Base-by-base conservation (phyloP, 2,113 vertebrate species). In the Dascyllus trimaculatus region DNA sequence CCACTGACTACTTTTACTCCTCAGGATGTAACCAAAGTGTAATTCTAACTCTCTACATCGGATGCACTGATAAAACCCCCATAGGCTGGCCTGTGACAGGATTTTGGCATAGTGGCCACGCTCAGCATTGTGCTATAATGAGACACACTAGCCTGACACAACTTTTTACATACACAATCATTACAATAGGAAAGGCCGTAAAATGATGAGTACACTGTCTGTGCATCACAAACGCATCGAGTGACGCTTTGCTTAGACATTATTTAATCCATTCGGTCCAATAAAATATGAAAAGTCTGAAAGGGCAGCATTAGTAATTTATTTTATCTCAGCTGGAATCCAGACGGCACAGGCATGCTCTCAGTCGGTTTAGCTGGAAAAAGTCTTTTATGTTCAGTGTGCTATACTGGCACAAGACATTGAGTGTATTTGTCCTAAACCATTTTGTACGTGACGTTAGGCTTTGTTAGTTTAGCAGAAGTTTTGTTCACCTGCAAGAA, bases 61-160 rank as follows among this genome's bases (percentile, higher is more conserved):
- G 6, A 25, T 26, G 57, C n/a, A 19, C 18, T 25, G 21, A 68
- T 4, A 3, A 14, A 43, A 4, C 11, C 32, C 32, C 8, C 7
- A 7, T 6, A 43, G 13, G 13, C 11, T 14, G 40, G 2, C 40
- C 40, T 15, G 6, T 43, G 40, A 43, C 40, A 14, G 62, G 19
- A 68, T 69, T 57, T 59, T 64, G 25, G 8, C 10, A 4, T 9
- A 40, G 35, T 66, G 66, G 38, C 24, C 53, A 25, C 32, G 32
- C 26, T 67, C 13, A 1, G 18, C 29, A 18, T 57, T 71, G 26
- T 5, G 40, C 40, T 22, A 54, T 49, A 66, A 57, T 56, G 22
- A 66, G 29, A 51, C 63, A 49, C 63, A 40, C 21, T 26, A 9
- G 4, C n/a, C 29, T 54, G 19, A 40, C 29, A 53, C 35, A 24